Percentiles rank a stretch among this genome's conserved stretches.
These are phyloP conservation scores for Ganaspis sp. DNA, from an alignment of 1,140 invertebrate genomes.

Conservation along the genomic window DNA sequence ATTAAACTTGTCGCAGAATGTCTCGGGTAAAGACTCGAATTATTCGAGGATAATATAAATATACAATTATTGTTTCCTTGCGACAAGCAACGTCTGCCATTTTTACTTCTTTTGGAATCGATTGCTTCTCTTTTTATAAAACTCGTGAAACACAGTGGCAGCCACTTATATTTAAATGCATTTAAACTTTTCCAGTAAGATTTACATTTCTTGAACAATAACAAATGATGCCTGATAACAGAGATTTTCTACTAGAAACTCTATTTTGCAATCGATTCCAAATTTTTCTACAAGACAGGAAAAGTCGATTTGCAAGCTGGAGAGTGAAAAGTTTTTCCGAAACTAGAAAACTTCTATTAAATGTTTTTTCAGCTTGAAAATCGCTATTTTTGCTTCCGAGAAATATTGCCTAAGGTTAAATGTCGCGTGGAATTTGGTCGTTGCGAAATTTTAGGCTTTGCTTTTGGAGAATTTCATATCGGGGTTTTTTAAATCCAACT, in stretches of 20 bases:
- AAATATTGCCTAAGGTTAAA: not conserved
- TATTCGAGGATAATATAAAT: conserved; percentile 8
- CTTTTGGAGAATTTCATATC: not conserved
- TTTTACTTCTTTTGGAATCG: conserved; percentile 18
- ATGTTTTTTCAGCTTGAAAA: conserved; percentile 34
- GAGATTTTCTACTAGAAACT: not conserved
- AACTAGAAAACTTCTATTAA: conserved; percentile 17
- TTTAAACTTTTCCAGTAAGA: too few species aligned
- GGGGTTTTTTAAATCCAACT: not conserved
- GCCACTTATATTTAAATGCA: not conserved
- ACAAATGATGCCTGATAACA: too few species aligned
- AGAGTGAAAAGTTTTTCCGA: not conserved
- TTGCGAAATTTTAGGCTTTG: conserved; percentile 24
- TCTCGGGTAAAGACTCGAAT: not conserved
- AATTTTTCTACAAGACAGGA: conserved; percentile 14
- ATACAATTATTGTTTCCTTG: not conserved
- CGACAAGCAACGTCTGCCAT: conserved; percentile 19
- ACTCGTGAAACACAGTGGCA: not conserved
- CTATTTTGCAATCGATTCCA: not conserved
- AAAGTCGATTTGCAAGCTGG: conserved; percentile 16
- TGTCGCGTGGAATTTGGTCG: not conserved
- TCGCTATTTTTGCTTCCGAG: conserved; percentile 11
- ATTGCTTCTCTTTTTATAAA: not conserved
- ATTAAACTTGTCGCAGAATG: conserved; percentile 15
- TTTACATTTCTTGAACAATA: too few species aligned